These are phyloP conservation scores for Heliocidaris tuberculata DNA, from an alignment of 35 echinoderm and acorn worm genomes.

Conservation along the genomic window DNA sequence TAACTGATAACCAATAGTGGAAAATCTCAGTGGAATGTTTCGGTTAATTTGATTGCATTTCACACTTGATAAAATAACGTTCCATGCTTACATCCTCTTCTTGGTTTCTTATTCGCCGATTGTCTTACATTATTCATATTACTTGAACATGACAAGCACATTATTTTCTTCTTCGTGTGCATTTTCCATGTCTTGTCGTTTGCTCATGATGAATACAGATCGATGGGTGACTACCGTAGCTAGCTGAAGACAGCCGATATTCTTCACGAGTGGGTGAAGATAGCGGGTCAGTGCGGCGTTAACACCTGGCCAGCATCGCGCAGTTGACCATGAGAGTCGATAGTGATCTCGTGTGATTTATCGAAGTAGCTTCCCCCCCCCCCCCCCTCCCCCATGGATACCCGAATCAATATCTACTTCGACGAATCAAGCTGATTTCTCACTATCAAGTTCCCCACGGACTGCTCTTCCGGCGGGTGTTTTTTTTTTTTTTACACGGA, in stretches of 20 bases:
- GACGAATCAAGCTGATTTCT: not conserved
- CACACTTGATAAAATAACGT: too few relatives aligned
- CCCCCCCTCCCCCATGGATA: not conserved
- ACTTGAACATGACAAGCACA: not conserved
- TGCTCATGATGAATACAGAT: not conserved
- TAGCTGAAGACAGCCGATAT: not conserved
- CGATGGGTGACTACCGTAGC: too few relatives aligned
- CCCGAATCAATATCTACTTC: not conserved
- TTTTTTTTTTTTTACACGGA: not conserved
- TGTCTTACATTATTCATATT: not conserved
- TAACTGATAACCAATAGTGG: not conserved
- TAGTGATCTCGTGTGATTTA: not conserved
- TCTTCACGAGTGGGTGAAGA: not conserved
- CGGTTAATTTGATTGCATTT: not conserved
- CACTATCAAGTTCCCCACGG: not conserved
- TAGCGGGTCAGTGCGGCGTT: not conserved
- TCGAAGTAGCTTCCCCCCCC: not conserved
- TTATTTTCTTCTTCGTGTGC: not conserved
- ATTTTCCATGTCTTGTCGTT: not conserved
- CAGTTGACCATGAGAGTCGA: not conserved
- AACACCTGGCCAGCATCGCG: not conserved
- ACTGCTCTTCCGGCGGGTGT: not conserved
- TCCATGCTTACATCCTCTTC: too few relatives aligned
- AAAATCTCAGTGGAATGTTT: not conserved
- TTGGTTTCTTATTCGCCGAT: not conserved